These are phyloP conservation scores for Ennomos erosarius DNA, from an alignment of 2,888 invertebrate genomes.

Conservation along the genomic window DNA sequence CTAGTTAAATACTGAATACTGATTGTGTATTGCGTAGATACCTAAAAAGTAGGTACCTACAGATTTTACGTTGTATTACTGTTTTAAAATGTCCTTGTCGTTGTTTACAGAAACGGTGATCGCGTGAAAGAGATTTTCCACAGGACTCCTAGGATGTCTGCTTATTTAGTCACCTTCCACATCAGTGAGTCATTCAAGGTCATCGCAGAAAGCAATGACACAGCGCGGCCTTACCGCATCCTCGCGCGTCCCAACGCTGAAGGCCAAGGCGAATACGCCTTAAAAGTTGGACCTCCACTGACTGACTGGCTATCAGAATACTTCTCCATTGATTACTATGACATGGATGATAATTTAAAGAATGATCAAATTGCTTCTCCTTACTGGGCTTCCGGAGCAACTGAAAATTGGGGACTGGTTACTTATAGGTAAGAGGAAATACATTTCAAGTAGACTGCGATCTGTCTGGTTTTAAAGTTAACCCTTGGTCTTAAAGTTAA, in stretches of 20 bases:
- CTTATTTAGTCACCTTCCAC: slow-evolving; percentile 92
- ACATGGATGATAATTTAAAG: slow-evolving; percentile 68
- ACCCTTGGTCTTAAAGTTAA: too few relatives aligned
- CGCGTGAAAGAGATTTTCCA: slow-evolving; percentile 75
- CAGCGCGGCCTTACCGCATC: slow-evolving; percentile 64
- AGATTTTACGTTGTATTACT: too few relatives aligned
- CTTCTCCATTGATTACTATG: slow-evolving; percentile 69
- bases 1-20: too few relatives aligned
- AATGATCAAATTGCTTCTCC: slow-evolving; percentile 79
- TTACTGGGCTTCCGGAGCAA: slow-evolving; percentile 80
- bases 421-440: slow-evolving; percentile 67
- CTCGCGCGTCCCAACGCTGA: slow-evolving; percentile 69
- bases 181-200: slow-evolving; percentile 73
- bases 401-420: slow-evolving; percentile 80
- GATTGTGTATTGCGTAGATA: too few relatives aligned
- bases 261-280: slow-evolving; percentile 74
- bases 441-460: background rate
- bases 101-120: slow-evolving; percentile 57
- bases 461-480: too few relatives aligned
- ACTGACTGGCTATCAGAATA: slow-evolving; percentile 73
- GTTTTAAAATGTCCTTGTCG: background rate
- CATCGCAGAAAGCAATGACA: slow-evolving; percentile 66
- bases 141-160: slow-evolving; percentile 90
- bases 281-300: slow-evolving; percentile 71
- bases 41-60: too few relatives aligned